Base-by-base conservation (phyloP, 2,113 vertebrate genomes). In the Danio rerio region DNA sequence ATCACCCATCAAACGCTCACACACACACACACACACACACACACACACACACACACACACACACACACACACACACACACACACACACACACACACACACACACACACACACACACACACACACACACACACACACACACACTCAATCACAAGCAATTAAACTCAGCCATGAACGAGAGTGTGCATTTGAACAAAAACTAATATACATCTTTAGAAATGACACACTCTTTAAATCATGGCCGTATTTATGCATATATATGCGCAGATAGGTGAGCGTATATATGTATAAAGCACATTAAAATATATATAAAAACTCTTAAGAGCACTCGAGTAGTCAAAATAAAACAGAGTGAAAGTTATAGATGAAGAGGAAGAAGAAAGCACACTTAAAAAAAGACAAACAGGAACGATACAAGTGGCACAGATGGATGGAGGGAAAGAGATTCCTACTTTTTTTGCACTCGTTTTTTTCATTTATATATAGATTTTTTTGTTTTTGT, bases 391-490 rank as follows among this genome's bases (percentile, higher is more conserved):
- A 43, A 49, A 20, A 10, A 72, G 58, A 83, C 63, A 5, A 31
- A 74, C 79, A 63, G 12, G 20, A 73, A 80, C 53, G 40, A 55
- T 18, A 49, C 50, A 18, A 18, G 31, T 55, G 47, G 18, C 62
- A 84, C 63, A 59, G 31, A 31, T 31, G 31, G 81, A 80, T 74
- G 31, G 68, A 63, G 61, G 71, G 42, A 80, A 78, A 68, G 59
- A 53, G 88, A 76, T 89, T 91, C 89, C 90, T 92, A 93, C 87
- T 89, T 93, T 92, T 93, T 93, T 91, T 94, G 86, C 31, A 31
- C 31, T 31, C 31, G 81, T 85, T 90, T 89, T n/a, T 82, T 91
- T 86, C 87, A 90, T 88, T 89, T 89, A 87, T 89, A 84, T 87
- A 88, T 85, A 55, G 42, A 89, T 91, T 92, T 92, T 92, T 31